phyloP scores from a whole-genome alignment of 1,140 invertebrate species.

The Leptinotarsa defecta region DNA sequence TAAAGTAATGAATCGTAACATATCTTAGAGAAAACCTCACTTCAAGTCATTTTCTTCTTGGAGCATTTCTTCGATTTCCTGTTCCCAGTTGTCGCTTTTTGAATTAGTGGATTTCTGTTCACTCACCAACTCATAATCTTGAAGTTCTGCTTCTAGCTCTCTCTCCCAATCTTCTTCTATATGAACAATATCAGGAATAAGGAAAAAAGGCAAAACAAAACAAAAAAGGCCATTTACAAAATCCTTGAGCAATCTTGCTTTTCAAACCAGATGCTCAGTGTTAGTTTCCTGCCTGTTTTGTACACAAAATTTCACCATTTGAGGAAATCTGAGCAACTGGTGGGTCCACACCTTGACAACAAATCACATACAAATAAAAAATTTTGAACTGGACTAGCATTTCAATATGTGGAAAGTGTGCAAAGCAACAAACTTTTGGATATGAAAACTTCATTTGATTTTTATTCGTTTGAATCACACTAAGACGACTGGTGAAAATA shows the following conservation, averaged over 20 bases:
- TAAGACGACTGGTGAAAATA: too few species aligned
- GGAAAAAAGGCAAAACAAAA: constrained; percentile 47
- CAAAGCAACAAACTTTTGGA: neutral
- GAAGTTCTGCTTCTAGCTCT: constrained; percentile 87
- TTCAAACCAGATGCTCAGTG: constrained; percentile 50
- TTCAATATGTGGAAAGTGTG: neutral
- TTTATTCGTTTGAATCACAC: too few species aligned
- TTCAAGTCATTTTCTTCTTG: constrained; percentile 52
- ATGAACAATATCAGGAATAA: constrained; percentile 46
- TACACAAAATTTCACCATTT: constrained; percentile 21
- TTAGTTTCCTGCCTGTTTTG: constrained; percentile 51
- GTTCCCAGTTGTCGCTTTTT: constrained; percentile 51
- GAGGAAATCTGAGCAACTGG: constrained; percentile 42
- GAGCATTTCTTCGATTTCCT: constrained; percentile 53
- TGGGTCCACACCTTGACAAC: constrained; percentile 41
- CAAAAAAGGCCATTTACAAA: constrained; percentile 36
- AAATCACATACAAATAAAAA: constrained; percentile 27
- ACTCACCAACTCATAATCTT: constrained; percentile 87
- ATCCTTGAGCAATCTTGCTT: constrained; percentile 35
- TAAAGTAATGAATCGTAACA: neutral
- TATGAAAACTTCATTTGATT: too few species aligned
- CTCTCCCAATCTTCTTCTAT: constrained; percentile 91
- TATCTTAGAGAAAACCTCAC: constrained; percentile 33
- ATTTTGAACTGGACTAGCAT: constrained; percentile 3
- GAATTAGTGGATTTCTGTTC: constrained; percentile 54